Base-by-base conservation (phyloP, 1,140 invertebrate genomes). In the Gonatopus flavifemur region DNA sequence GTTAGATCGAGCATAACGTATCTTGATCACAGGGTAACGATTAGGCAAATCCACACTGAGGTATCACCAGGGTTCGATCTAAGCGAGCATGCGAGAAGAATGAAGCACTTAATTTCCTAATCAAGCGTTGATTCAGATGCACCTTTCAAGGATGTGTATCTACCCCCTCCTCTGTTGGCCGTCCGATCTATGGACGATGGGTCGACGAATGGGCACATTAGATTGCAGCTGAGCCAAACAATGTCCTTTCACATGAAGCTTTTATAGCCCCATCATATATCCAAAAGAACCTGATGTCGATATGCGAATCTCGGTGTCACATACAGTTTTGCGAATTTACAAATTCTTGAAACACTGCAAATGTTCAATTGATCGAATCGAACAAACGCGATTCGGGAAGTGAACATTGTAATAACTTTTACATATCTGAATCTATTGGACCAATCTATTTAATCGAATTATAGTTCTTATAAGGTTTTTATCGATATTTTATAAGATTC, bases 161-260 rank as follows among this genome's bases (percentile, higher is more conserved):
- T n/a, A n/a, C 59, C 64, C 33, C 44, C 22, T 40, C 43, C 37
- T 59, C 46, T 41, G 58, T 51, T 38, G 49, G 37, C 53, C 39
- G n/a, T n/a, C n/a, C n/a, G n/a, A n/a, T n/a, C n/a, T n/a, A n/a
- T n/a, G n/a, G n/a, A n/a, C 22, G 35, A 31, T 42, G 41, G n/a
- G n/a, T n/a, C n/a, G n/a, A n/a, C n/a, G n/a, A n/a, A n/a, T n/a
- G n/a, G n/a, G 24, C 49, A 33, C 63, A 62, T 57, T 62, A 59
- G 56, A 51, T 40, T 52, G 66, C 74, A 77, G 74, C 76, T 77
- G 74, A 76, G 62, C 64, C 66, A 72, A 77, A 77, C 73, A 78
- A 76, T 77, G 71, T 76, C 63, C 55, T 74, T 77, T 76, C 73
- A 77, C 74, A 74, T 76, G 68, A 69, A 55, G 76, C 74, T 78